Conservation (phyloP, 2,888 invertebrate species). For the Apoderus coryli region DNA sequence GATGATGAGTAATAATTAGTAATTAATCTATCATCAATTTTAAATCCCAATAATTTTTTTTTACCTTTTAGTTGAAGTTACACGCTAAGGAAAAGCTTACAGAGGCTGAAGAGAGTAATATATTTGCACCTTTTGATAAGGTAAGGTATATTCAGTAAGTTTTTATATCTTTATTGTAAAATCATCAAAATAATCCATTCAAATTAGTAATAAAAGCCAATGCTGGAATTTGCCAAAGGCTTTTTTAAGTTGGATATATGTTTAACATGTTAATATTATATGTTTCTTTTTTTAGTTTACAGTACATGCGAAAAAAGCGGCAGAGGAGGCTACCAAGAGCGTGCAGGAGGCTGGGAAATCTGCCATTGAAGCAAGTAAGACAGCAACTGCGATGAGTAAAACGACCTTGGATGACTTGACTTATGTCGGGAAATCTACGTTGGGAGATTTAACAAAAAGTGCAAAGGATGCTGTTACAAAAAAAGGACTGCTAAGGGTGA, state of each 20-base stretch:
- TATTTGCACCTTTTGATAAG: conserved; percentile 70
- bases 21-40: conserved; percentile 4
- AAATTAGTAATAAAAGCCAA: no score
- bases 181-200: no score
- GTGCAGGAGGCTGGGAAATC: conserved; percentile 74
- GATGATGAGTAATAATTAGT: no score
- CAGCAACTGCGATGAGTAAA: conserved; percentile 75
- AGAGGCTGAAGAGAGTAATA: conserved; percentile 59
- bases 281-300: conserved; percentile 55
- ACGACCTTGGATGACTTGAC: conserved; percentile 79
- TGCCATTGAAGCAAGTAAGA: conserved; percentile 74
- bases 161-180: no score
- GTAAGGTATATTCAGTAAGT: no score
- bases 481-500: conserved; percentile 67
- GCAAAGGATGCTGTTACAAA: conserved; percentile 80
- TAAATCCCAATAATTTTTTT: background rate
- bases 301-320: conserved; percentile 75
- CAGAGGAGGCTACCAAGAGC: conserved; percentile 66
- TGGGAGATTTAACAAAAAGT: conserved; percentile 81
- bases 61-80: conserved; percentile 36
- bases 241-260: conserved; percentile 3
- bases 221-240: no score
- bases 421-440: conserved; percentile 78
- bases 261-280: no score
- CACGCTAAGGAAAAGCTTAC: conserved; percentile 43